A percentile compares a stretch with the other conserved stretches of the same genome.
These are phyloP conservation scores for Fopius arisanus DNA, from an alignment of 1,140 invertebrate species.

Conservation along the genomic window DNA sequence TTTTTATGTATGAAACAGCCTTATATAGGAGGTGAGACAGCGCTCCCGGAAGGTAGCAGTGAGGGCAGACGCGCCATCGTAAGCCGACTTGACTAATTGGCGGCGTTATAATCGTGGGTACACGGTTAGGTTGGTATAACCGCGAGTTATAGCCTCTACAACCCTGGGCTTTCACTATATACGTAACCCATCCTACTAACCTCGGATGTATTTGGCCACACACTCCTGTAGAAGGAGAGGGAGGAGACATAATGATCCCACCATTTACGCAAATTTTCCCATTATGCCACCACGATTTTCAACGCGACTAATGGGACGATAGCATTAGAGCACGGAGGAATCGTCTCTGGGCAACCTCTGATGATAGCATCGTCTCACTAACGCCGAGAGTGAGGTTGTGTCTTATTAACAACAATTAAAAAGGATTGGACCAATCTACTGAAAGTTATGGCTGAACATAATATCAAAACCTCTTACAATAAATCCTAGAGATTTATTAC, in stretches of 20 bases:
- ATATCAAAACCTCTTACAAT: too few species aligned
- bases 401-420: background rate
- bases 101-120: slow-evolving; percentile 66
- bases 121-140: slow-evolving; percentile 66
- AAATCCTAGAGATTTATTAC: too few species aligned
- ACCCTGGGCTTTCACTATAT: slow-evolving; percentile 18
- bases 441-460: too few species aligned
- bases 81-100: slow-evolving; percentile 67
- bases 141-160: slow-evolving; percentile 61
- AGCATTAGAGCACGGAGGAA: slow-evolving; percentile 10
- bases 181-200: slow-evolving; percentile 16
- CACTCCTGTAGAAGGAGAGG: slow-evolving; percentile 35
- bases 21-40: background rate
- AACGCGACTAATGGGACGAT: slow-evolving; percentile 53
- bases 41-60: background rate
- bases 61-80: slow-evolving; percentile 53
- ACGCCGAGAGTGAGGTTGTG: background rate
- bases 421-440: too few species aligned
- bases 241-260: slow-evolving; percentile 61
- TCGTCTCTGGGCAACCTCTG: background rate
- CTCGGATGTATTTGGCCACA: slow-evolving; percentile 35
- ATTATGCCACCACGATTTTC: slow-evolving; percentile 63
- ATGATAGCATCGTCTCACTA: background rate
- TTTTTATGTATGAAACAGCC: too few species aligned
- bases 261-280: slow-evolving; percentile 67